phyloP scores from a whole-genome alignment of 2,113 vertebrate genomes.

The Nestor notabilis region DNA sequence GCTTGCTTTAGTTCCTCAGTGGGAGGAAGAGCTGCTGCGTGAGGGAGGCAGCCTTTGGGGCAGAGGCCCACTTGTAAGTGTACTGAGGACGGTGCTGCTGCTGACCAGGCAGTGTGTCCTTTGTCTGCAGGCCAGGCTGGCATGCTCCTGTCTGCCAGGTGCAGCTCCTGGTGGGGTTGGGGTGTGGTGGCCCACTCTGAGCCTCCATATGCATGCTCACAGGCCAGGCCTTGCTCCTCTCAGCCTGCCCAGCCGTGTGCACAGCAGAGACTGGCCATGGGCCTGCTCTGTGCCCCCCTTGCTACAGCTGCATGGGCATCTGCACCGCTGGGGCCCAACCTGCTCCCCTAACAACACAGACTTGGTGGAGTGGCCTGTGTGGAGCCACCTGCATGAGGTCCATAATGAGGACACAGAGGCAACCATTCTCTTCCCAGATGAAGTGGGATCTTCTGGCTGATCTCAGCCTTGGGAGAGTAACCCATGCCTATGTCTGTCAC shows the following conservation, averaged over 20 bases:
- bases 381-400: not conserved
- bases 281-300: not conserved
- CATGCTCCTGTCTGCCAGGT: not conserved
- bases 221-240: not conserved
- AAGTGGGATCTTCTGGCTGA: not conserved
- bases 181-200: fast-evolving
- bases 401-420: fast-evolving
- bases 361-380: not conserved
- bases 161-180: not conserved
- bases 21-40: not conserved
- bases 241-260: not conserved
- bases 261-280: not conserved
- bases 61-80: not conserved
- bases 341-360: not conserved
- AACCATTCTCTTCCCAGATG: not conserved
- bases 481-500: not conserved
- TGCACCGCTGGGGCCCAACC: not conserved
- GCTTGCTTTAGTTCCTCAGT: not conserved
- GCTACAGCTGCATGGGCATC: not conserved
- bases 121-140: not conserved
- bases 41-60: not conserved
- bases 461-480: not conserved
- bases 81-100: fast-evolving
- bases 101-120: not conserved
- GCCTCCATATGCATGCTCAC: not conserved